phyloP scores from a whole-genome alignment of 2,888 invertebrate genomes.

The Gnatocerus cornutus region DNA sequence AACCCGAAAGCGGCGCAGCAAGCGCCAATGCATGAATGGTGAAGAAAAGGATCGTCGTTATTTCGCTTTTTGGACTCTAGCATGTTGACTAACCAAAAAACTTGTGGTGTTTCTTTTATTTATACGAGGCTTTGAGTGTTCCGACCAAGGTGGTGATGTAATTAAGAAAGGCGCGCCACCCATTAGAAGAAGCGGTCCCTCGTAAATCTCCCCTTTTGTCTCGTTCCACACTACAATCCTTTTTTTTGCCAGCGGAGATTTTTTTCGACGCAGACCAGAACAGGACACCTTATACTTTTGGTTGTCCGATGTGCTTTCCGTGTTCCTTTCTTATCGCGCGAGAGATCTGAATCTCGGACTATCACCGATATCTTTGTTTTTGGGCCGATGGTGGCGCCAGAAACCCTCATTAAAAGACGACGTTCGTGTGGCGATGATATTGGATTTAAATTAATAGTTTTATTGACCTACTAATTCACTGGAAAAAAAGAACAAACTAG shows the following conservation, averaged over 20 bases:
- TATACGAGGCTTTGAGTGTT: slow-evolving; percentile 69
- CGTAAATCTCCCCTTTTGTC: slow-evolving; percentile 70
- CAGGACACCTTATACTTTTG: slow-evolving; percentile 66
- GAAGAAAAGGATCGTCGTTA: slow-evolving; percentile 56
- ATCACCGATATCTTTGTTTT: slow-evolving; percentile 69
- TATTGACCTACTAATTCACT: slow-evolving; percentile 1
- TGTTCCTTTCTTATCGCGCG: slow-evolving; percentile 68
- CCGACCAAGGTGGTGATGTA: slow-evolving; percentile 70
- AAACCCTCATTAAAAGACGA: slow-evolving; percentile 66
- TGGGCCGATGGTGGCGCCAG: slow-evolving; percentile 70
- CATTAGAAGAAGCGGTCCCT: slow-evolving; percentile 68
- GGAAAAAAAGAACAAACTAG: neutral
- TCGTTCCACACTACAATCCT: slow-evolving; percentile 63
- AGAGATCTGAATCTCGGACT: slow-evolving; percentile 70
- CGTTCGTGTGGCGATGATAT: slow-evolving; percentile 57
- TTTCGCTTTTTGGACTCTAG: slow-evolving; percentile 52
- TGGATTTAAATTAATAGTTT: slow-evolving; percentile 56
- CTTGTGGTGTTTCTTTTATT: slow-evolving; percentile 68
- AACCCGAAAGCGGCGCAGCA: slow-evolving; percentile 47
- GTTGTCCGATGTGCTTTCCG: slow-evolving; percentile 68
- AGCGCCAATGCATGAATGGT: slow-evolving; percentile 53
- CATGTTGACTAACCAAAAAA: slow-evolving; percentile 61
- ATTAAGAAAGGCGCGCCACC: slow-evolving; percentile 70
- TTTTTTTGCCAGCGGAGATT: slow-evolving; percentile 60
- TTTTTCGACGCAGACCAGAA: slow-evolving; percentile 53